Base-by-base conservation (phyloP, 1,140 invertebrate species). In the Dreissena rostriformis region DNA sequence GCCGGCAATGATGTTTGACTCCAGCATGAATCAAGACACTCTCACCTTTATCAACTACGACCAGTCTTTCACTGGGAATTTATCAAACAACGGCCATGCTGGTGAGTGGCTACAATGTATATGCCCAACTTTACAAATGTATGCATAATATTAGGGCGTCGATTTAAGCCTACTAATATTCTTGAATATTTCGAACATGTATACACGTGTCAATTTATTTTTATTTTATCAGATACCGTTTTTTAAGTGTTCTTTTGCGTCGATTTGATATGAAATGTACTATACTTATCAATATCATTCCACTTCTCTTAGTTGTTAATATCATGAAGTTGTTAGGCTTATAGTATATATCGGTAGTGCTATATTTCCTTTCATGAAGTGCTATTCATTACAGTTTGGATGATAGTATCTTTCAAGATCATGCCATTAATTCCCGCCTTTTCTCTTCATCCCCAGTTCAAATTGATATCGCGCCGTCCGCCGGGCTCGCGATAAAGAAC, bases 41-140 rank as follows among this genome's bases (percentile, higher is more conserved):
- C 66, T 86, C 24, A 24, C 55, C 5, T 82, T 84, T 49, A 73
- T 22, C 6, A 82, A 84, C 57, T 86, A 81, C 52, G 70, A 85
- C 22, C 61, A 75, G 1, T 8, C 15, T 0, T 24, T 80, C 10
- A 80, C 29, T 24, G 72, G 76, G 51, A 61, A 17, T 4, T 39
- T 86, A 1, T 19, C n/a, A 11, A 86, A 86, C 53, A 86, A 84
- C 61, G 86, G 86, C 53, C 82, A 86, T 52, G 77, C 77, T 53
- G 61, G 86, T 84, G 80, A 63, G 61, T 49, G 15, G 19, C 51
- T 39, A 28, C 22, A 28, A 12, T 75, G 57, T 61, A 24, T n/a
- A 63, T 29, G n/a, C 6, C n/a, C 29, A 73, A 52, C 14, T 73
- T 29, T 4, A n/a, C 17, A 17, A 51, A 22, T 49, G 17, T 73